Base-by-base conservation (phyloP, 2,113 vertebrate genomes). In the Jacana jacana region DNA sequence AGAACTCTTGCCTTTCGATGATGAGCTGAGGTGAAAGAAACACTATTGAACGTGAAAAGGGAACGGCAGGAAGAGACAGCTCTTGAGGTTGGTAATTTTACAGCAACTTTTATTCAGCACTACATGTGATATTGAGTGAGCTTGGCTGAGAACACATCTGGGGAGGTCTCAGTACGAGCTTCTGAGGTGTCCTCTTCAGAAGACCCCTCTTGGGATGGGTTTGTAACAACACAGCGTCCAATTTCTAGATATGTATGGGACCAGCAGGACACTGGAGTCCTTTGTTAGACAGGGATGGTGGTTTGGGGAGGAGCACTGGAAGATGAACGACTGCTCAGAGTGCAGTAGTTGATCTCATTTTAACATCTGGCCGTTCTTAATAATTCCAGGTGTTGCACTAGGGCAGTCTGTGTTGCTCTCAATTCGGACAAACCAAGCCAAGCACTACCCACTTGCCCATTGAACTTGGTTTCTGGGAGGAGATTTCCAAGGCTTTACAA, bases 341-440 rank as follows among this genome's bases (percentile, higher is more conserved):
- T 39, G 24, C 22, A 31, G 22, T 18, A 35, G 7, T 46, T 65
- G 13, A 48, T 40, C 18, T 65, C 42, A 5, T n/a, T 8, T 44
- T 31, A 48, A 28, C 23, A 17, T 6, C 27, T 16, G 37, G 31
- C 7, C 17, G 24, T 6, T 58, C 13, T 30, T 54, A 54, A 30
- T 0, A 33, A 8, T 76, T 7, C 8, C 25, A 60, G 37, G 24
- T 9, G 11, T 57, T 30, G 42, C 31, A 27, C 1, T 10, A n/a
- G 83, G 27, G 25, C 15, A 39, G 13, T 6, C 20, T 18, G 7
- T 4, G 48, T 8, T 33, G 16, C 19, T 12, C 2, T 0, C 7
- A 33, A 31, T 28, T 20, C 16, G 68, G 49, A 22, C 20, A 51
- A 57, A 18, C 52, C 14, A 30, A 44, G 11, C 18, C 81, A 78